Conservation (phyloP, 1,140 invertebrate genomes). For the Babylonia areolata region DNA sequence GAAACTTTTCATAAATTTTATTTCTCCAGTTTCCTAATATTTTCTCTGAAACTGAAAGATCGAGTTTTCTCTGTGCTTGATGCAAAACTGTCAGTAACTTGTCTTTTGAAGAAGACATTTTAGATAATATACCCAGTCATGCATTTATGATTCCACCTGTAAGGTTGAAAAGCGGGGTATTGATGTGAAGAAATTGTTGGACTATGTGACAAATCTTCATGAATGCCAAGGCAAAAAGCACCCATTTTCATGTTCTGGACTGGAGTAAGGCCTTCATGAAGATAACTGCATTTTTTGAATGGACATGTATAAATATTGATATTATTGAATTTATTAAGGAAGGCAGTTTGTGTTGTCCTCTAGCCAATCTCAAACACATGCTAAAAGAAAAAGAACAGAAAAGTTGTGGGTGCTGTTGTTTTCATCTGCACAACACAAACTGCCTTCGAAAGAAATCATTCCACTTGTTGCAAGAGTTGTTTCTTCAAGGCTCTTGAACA, state of each 20-base stretch:
- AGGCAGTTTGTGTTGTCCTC: neutral
- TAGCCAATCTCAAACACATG: neutral
- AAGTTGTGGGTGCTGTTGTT: neutral
- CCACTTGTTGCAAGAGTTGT: neutral
- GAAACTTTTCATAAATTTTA: too few species aligned
- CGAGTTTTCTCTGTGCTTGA: too few species aligned
- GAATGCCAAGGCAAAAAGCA: neutral
- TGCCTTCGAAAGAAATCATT: slow-evolving; percentile 19
- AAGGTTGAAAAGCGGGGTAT: neutral
- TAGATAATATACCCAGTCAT: too few species aligned
- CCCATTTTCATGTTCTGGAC: neutral
- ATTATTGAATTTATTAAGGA: slow-evolving; percentile 5
- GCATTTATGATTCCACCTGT: neutral
- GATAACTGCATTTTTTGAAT: neutral
- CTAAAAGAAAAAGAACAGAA: neutral
- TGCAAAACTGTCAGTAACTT: too few species aligned
- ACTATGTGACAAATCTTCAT: neutral
- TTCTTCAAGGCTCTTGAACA: too few species aligned
- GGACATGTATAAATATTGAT: neutral
- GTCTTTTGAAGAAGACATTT: too few species aligned
- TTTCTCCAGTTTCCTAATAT: too few species aligned
- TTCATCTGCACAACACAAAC: neutral
- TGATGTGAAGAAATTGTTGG: neutral
- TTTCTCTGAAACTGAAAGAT: too few species aligned
- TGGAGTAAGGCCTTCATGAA: slow-evolving; percentile 17